A percentile compares a stretch with the other conserved stretches of the same genome.
Evolutionary conservation across 2,888 invertebrate genomes (phyloP).

Genomic region (Junonia oenone): DNA sequence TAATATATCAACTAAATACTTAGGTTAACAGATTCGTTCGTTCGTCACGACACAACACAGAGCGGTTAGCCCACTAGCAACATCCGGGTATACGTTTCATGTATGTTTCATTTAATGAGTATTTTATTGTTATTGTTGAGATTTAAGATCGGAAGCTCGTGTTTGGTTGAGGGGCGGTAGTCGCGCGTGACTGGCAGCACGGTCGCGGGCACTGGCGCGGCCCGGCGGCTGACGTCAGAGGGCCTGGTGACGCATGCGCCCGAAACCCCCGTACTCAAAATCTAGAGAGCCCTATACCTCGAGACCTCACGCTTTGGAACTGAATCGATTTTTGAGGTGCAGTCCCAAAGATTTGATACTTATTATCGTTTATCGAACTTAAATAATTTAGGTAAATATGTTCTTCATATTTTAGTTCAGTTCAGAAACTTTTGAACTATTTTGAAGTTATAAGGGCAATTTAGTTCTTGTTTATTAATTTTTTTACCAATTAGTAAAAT

Average conservation of each 20-base stretch:
- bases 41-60: conserved; percentile 6
- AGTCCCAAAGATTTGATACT: conserved; percentile 31
- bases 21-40: neutral
- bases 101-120: conserved; percentile 5
- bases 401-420: too few species aligned
- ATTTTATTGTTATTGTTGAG: conserved; percentile 45
- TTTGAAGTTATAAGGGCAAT: too few species aligned
- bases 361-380: neutral
- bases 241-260: conserved; percentile 66
- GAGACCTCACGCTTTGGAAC: conserved; percentile 74
- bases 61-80: neutral
- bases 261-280: conserved; percentile 58
- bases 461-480: too few species aligned
- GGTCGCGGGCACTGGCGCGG: conserved; percentile 72
- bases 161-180: conserved; percentile 57
- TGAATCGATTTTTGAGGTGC: conserved; percentile 78
- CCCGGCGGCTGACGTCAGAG: conserved; percentile 64
- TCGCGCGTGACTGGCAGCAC: conserved; percentile 70
- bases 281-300: conserved; percentile 71
- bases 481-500: too few species aligned
- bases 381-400: neutral
- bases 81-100: neutral
- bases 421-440: too few species aligned
- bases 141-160: conserved; percentile 68
- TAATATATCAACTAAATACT: conserved; percentile 13